Conservation (phyloP, 2,113 vertebrate genomes). For the Smithornis capensis region DNA sequence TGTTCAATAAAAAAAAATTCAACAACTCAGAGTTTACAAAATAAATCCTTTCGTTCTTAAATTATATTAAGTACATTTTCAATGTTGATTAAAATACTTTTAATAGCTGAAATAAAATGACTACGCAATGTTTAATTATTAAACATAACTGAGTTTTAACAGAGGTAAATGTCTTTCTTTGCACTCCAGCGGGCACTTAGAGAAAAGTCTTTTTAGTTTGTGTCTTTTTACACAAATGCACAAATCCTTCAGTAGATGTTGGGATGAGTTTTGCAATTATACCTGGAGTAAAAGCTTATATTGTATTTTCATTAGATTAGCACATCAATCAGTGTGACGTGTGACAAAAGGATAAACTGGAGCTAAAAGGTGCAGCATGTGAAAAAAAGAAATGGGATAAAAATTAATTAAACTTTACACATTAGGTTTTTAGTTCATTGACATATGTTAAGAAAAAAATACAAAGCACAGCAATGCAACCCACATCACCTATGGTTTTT, state of each 20-base stretch:
- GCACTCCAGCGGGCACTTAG: not conserved
- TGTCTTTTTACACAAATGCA: not conserved
- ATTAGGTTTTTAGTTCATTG: not conserved
- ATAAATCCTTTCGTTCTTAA: not conserved
- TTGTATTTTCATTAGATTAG: not conserved
- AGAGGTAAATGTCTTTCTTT: not conserved
- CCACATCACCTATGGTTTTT: not conserved
- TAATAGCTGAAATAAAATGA: not conserved
- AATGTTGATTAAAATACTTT: not conserved
- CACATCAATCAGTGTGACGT: not conserved
- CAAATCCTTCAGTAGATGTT: not conserved
- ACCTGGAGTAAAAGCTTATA: not conserved
- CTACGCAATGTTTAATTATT: not conserved
- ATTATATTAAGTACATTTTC: not conserved
- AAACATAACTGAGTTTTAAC: not conserved
- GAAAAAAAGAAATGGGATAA: not conserved
- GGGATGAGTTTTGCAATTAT: not conserved
- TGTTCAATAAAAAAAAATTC: not conserved
- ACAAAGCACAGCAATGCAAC: not conserved
- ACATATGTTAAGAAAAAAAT: not conserved
- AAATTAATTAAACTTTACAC: not conserved
- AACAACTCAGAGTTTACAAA: not conserved
- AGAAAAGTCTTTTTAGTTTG: not conserved
- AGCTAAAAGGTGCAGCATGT: not conserved
- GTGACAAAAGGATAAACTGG: not conserved